A percentile compares a stretch with the other conserved stretches of the same genome.
phyloP scores from a whole-genome alignment of 2,113 vertebrate genomes.

The Toxotes jaculatrix region DNA sequence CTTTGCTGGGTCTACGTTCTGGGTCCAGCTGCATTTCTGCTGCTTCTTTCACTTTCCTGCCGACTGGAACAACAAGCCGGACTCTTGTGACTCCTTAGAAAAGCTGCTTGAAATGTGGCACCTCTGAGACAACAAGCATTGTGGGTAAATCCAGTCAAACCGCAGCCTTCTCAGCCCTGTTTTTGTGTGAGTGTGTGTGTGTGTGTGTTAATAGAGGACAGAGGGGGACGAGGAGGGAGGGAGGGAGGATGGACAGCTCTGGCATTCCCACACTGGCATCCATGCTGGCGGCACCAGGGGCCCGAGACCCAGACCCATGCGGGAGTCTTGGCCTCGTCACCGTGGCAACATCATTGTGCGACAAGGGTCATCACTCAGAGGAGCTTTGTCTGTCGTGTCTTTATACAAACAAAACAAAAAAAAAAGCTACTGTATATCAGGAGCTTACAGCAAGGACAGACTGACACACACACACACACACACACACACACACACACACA shows the following conservation, averaged over 20 bases:
- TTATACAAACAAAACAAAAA: slow-evolving; percentile 33
- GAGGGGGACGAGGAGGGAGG: background rate
- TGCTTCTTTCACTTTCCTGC: background rate
- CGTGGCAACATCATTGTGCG: slow-evolving; percentile 68
- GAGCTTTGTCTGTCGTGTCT: slow-evolving; percentile 59
- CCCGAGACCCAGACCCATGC: slow-evolving; percentile 39
- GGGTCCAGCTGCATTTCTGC: background rate
- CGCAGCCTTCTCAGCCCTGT: slow-evolving; percentile 12
- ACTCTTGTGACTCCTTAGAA: background rate
- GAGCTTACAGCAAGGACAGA: slow-evolving; percentile 4
- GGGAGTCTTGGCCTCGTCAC: slow-evolving; percentile 61
- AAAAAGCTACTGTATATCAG: slow-evolving; percentile 67
- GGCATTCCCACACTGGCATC: slow-evolving; percentile 67
- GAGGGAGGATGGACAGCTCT: slow-evolving; percentile 14
- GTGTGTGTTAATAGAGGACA: background rate
- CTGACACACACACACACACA: slow-evolving; percentile 24
- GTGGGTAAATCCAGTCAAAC: slow-evolving; percentile 29
- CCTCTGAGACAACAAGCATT: background rate
- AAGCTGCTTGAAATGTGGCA: background rate
- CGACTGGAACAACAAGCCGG: background rate
- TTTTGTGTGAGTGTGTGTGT: background rate
- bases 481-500: slow-evolving; percentile 13
- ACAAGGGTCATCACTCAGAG: slow-evolving; percentile 64
- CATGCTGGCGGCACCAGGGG: slow-evolving; percentile 40
- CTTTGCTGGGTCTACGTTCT: too few relatives aligned